Base-by-base conservation (phyloP, 2,797 vertebrate genomes). In the Triplophysa yarkandensis region DNA sequence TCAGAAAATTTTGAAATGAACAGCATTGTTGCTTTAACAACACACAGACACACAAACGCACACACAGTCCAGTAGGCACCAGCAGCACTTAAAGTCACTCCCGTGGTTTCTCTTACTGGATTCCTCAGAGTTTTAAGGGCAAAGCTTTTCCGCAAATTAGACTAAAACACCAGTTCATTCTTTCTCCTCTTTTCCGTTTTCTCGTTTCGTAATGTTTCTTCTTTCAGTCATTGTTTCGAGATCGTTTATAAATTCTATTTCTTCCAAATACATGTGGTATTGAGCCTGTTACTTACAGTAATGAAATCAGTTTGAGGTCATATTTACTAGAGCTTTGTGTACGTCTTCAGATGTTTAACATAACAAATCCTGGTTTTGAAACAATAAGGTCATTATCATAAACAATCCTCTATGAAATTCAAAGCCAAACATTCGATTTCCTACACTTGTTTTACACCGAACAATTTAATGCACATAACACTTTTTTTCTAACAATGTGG, bases 11-110 rank as follows among this genome's bases (percentile, higher is more conserved):
- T 79, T 83, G 68, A 88, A 88, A 87, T 89, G 87, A 88, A 88
- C 86, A 84, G 84, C 83, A 83, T 86, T 88, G 86, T 89, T 87
- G 81, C 82, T 80, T 82, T 89, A 88, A 90, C 63, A 19, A 54
- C 30, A 77, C 80, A 80, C 79, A 81, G 62, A 80, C 44, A 41
- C n/a, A 43, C 75, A 81, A 0, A 30, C 28, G n/a, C 54, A 52
- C 48, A 52, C 48, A 25, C 3, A 82, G 86, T 81, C 87, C 81
- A 72, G 84, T 74, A 82, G 86, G 87, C 85, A 82, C 86, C 82
- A 83, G 8, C 39, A 84, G 82, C 82, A 80, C 81, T 85, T 87
- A 82, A 83, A 82, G 74, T 46, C 54, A 74, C 79, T 77, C 78
- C 81, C 46, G 80, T 48, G 81, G 82, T 87, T 86, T 87, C 78